These are phyloP conservation scores for Cynaeus angustus DNA, from an alignment of 2,888 invertebrate species.

Conservation along the genomic window DNA sequence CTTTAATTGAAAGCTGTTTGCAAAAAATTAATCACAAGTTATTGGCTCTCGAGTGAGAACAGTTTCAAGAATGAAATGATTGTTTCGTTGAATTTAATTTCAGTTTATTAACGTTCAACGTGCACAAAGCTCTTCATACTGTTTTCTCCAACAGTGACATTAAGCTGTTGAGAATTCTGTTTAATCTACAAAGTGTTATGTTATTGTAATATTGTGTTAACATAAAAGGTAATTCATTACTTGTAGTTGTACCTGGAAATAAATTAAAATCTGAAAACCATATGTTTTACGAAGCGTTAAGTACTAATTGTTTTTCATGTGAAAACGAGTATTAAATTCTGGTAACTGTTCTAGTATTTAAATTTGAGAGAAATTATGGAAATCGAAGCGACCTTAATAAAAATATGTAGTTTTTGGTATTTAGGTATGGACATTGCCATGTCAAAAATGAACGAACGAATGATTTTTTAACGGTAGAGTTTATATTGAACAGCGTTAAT, in stretches of 20 bases:
- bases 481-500: background rate
- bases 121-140: background rate
- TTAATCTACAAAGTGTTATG: background rate
- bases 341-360: too few species aligned
- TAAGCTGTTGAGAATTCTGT: constrained; percentile 1
- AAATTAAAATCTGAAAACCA: too few species aligned
- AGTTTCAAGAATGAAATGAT: background rate
- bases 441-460: too few species aligned
- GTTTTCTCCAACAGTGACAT: background rate
- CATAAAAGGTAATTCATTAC: too few species aligned
- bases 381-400: background rate
- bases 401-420: background rate
- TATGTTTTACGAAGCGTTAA: too few species aligned
- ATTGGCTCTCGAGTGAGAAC: background rate
- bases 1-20: background rate
- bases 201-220: background rate
- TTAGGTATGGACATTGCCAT: background rate
- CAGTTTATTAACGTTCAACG: background rate
- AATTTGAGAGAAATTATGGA: background rate
- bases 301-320: too few species aligned
- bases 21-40: background rate
- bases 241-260: too few species aligned
- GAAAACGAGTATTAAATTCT: too few species aligned
- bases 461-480: too few species aligned
- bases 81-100: constrained; percentile 2